Evolutionary conservation across 1,140 invertebrate species (phyloP), one percentile per base, ranked within the genome.

Genomic region (Caenorhabditis brenneri): DNA sequence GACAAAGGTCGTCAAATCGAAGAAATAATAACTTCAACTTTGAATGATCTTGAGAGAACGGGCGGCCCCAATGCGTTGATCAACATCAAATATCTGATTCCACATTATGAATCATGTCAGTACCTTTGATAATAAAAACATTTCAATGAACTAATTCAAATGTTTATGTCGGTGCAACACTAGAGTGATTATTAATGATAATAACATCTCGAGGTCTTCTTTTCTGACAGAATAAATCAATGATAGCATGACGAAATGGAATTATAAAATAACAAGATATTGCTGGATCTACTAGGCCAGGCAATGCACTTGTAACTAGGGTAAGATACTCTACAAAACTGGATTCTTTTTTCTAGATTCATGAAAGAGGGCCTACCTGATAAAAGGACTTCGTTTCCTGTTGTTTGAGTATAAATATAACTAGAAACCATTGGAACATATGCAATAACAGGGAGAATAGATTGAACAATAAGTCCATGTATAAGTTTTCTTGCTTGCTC

Each of bases 41-140:
- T 84, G 15, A 58, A 80, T 24, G 78, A 80, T 29, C 31, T 84
- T 27, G 83, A 84, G 29, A 51, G 78, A 80, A 60, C 74, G 49
- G 83, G 83, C 29, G 83, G 83, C 10, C 78, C 83, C 33, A 80
- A 78, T 58, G 83, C 83, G 15, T 39, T 84, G 4, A 78, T 84
- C 16, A 84, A 84, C 29, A 84, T 84, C 24, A 84, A 84, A 78
- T 84, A 84, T 53, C 46, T 84, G 2, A 46, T 84, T 39, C 83
- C 83, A 12, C 39, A 53, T 19, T 84, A 84, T 42, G 78, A 79
- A 24, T 84, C 83, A 24, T 83, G 65, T 42, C 65, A 74, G n/a
- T 74, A 74, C n/a, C 12, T 74, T 39, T 42, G 36, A 74, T 6
- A 33, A 36, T 58, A 31, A 46, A 46, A 9, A n/a, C n/a, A n/a